phyloP scores from a whole-genome alignment of 1,140 invertebrate genomes.

The Andrena cerasifolii region DNA sequence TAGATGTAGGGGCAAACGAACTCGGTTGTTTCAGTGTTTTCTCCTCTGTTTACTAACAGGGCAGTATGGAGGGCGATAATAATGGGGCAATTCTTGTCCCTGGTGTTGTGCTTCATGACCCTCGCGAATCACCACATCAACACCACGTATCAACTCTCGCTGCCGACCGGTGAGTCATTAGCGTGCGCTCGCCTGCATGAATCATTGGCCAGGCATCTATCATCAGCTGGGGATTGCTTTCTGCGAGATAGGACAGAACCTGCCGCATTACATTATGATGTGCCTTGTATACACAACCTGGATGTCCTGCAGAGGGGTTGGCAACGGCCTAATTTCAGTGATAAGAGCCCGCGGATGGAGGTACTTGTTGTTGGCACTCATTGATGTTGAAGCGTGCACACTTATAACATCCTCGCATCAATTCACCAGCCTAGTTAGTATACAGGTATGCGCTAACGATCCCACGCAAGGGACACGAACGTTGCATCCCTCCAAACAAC shows the following conservation, averaged over 20 bases:
- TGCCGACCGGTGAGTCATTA: slow-evolving; percentile 85
- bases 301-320: slow-evolving; percentile 87
- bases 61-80: slow-evolving; percentile 89
- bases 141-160: slow-evolving; percentile 86
- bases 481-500: background rate
- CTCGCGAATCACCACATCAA: slow-evolving; percentile 89
- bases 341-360: slow-evolving; percentile 88
- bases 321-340: slow-evolving; percentile 85
- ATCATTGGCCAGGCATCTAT: background rate
- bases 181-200: background rate
- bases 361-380: slow-evolving; percentile 88
- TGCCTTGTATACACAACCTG: slow-evolving; percentile 90
- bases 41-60: slow-evolving; percentile 78
- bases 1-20: background rate
- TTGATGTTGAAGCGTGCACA: slow-evolving; percentile 92
- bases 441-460: slow-evolving; percentile 81
- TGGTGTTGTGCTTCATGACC: slow-evolving; percentile 89
- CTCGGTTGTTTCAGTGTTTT: slow-evolving; percentile 8
- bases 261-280: slow-evolving; percentile 90
- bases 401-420: slow-evolving; percentile 89
- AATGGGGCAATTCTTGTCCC: slow-evolving; percentile 89
- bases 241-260: slow-evolving; percentile 86
- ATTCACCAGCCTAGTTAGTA: slow-evolving; percentile 85
- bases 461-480: background rate
- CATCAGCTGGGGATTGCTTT: slow-evolving; percentile 7